A percentile compares a stretch with the other conserved stretches of the same genome.
Evolutionary conservation across 2,797 vertebrate genomes (phyloP).

Genomic region (Peromyscus melanophrys): DNA sequence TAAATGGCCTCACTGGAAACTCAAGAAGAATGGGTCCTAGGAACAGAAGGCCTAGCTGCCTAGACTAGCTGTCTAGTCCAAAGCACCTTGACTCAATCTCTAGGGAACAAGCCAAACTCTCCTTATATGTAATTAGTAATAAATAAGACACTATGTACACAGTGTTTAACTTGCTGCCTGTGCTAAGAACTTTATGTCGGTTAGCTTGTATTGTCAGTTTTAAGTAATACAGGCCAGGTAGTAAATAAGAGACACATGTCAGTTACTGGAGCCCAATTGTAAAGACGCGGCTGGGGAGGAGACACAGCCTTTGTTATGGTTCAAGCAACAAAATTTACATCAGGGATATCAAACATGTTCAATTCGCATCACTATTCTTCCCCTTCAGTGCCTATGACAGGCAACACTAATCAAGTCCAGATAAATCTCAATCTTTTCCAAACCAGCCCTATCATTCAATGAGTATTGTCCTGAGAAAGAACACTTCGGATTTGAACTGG

Average conservation of each 20-base stretch:
- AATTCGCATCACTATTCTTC: neutral
- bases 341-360: neutral
- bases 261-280: neutral
- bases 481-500: constrained; percentile 14
- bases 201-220: neutral
- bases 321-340: constrained; percentile 17
- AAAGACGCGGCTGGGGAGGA: neutral
- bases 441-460: neutral
- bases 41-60: neutral
- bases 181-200: neutral
- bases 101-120: constrained; percentile 8
- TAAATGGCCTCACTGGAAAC: neutral
- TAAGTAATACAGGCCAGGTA: neutral
- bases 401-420: constrained; percentile 65
- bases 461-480: neutral
- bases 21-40: neutral
- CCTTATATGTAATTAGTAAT: neutral
- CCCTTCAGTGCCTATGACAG: neutral
- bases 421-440: constrained; percentile 20
- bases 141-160: neutral
- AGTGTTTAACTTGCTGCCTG: neutral
- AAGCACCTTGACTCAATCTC: constrained; percentile 31
- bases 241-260: constrained; percentile 36
- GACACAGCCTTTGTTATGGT: neutral
- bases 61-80: neutral